A percentile compares a stretch with the other conserved stretches of the same genome.
phyloP scores from a whole-genome alignment of 2,888 invertebrate species.

The Leucophenga montana region DNA sequence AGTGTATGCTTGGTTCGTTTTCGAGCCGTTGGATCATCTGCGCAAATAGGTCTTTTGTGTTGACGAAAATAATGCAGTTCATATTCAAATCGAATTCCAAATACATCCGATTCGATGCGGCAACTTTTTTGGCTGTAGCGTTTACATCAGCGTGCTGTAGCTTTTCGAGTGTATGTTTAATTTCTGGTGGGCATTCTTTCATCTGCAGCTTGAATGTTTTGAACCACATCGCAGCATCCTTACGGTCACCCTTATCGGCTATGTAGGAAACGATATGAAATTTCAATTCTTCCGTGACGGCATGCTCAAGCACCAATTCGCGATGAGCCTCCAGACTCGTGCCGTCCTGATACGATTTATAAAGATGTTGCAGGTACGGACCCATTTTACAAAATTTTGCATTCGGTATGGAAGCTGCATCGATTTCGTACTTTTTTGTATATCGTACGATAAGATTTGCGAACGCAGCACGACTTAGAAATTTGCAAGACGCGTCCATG shows the following conservation, averaged over 20 bases:
- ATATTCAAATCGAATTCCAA: constrained; percentile 69
- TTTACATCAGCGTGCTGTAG: background rate
- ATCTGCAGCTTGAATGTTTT: constrained; percentile 75
- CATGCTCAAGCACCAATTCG: constrained; percentile 85
- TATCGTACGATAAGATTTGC: constrained; percentile 85
- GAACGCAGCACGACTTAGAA: constrained; percentile 82
- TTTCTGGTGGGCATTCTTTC: constrained; percentile 61
- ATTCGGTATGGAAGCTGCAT: constrained; percentile 82
- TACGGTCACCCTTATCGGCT: constrained; percentile 77
- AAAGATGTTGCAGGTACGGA: constrained; percentile 84
- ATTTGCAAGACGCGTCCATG: constrained; percentile 80
- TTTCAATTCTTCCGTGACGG: constrained; percentile 77
- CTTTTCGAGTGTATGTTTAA: constrained; percentile 36
- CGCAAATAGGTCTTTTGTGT: constrained; percentile 77
- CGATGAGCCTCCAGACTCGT: constrained; percentile 84
- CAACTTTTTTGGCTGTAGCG: constrained; percentile 24
- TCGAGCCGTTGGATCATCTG: constrained; percentile 75
- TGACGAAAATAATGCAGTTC: constrained; percentile 77
- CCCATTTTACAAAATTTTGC: constrained; percentile 83
- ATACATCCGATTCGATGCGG: constrained; percentile 49
- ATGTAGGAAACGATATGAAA: constrained; percentile 80
- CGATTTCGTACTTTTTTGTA: constrained; percentile 83
- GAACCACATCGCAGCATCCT: constrained; percentile 84
- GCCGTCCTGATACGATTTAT: constrained; percentile 84
- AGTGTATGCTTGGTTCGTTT: constrained; percentile 77